These are phyloP conservation scores for Standfussiana lucernea DNA, from an alignment of 2,888 invertebrate species.

Conservation along the genomic window DNA sequence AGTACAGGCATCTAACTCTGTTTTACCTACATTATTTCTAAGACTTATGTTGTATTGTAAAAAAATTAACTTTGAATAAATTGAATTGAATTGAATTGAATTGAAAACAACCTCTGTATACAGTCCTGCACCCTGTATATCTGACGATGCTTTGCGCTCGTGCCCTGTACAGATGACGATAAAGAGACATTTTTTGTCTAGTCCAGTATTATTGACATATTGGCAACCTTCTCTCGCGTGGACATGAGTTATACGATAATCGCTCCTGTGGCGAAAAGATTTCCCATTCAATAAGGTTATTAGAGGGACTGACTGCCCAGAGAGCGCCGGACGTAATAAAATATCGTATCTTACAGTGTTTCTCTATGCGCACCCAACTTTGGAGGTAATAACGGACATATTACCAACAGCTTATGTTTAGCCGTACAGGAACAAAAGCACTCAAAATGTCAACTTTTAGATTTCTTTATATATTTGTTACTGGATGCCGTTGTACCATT, in stretches of 20 bases:
- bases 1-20: too few species aligned
- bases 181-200: neutral
- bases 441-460: too few species aligned
- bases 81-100: too few species aligned
- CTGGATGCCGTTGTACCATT: too few species aligned
- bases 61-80: too few species aligned
- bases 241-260: neutral
- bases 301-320: neutral
- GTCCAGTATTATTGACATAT: neutral
- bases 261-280: constrained; percentile 11
- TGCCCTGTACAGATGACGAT: neutral
- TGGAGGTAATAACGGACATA: neutral
- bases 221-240: neutral
- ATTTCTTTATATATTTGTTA: too few species aligned
- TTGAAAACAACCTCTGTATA: neutral
- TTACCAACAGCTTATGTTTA: neutral
- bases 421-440: too few species aligned
- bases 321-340: constrained; percentile 25
- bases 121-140: neutral
- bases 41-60: too few species aligned
- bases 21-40: too few species aligned
- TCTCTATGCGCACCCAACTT: neutral
- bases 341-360: neutral
- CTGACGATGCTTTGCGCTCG: constrained; percentile 1
- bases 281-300: neutral